phyloP scores from a whole-genome alignment of 2,113 vertebrate genomes.

The Gadus macrocephalus region DNA sequence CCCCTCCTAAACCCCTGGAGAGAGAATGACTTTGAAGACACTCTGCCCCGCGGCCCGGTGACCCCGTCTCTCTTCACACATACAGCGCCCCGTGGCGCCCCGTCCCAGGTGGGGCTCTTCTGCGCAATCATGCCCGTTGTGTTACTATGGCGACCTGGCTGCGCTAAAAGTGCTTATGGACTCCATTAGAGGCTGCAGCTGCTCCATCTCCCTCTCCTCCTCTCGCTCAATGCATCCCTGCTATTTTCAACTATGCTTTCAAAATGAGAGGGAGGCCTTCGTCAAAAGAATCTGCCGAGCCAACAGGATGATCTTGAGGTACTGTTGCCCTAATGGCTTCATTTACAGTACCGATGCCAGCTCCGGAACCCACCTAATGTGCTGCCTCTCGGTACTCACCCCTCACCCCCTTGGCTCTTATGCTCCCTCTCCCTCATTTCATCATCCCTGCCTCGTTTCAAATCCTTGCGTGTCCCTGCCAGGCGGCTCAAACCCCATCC shows the following conservation, averaged over 20 bases:
- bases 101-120: background rate
- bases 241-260: background rate
- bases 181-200: conserved; percentile 15
- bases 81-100: background rate
- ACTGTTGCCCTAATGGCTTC: too few relatives aligned
- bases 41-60: conserved; percentile 9
- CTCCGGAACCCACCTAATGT: background rate
- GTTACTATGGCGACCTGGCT: conserved; percentile 9
- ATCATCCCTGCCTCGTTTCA: conserved; percentile 16
- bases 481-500: conserved; percentile 10
- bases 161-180: conserved; percentile 5
- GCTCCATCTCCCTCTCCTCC: background rate
- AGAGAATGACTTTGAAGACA: conserved; percentile 24
- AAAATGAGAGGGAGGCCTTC: background rate
- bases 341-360: background rate
- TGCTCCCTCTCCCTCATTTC: background rate
- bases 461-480: conserved; percentile 33
- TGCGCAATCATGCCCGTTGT: background rate
- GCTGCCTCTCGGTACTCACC: too few relatives aligned
- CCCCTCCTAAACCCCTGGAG: conserved; percentile 5
- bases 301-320: background rate
- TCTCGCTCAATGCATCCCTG: background rate
- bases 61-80: conserved; percentile 11
- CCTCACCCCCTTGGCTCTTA: background rate
- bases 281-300: background rate